Base-by-base conservation (phyloP, 2,888 invertebrate species). In the Brachylomia viminalis region DNA sequence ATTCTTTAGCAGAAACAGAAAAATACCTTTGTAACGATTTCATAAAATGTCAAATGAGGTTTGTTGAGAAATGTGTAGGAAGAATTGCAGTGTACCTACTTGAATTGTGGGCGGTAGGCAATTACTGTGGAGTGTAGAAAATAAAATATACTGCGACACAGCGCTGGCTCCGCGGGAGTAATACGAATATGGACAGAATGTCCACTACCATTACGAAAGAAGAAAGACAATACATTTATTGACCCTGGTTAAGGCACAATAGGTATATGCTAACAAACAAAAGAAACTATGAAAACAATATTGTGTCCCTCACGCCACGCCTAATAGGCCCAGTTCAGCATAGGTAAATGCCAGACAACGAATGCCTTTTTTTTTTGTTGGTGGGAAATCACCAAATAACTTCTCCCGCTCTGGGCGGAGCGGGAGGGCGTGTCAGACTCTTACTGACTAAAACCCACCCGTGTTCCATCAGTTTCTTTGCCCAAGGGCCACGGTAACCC, bases 111-210 rank as follows among this genome's bases (percentile, higher is more conserved):
- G 45, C 72, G 76, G 76, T 86, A 70, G 82, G 88, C 75, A 87
- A 87, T 88, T 88, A 87, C 75, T 59, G 77, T 61, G 66, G 79
- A 82, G 76, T 82, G 79, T 75, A 49, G 73, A 59, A 84, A 84
- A 79, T 81, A 81, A 84, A 81, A 75, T 78, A 75, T 81, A 79
- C 76, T 86, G 45, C 67, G 56, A 72, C 59, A 64, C 71, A 66
- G 38, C 64, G 47, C 54, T 70, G 23, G 52, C 49, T 65, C 45
- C 52, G 64, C 11, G 64, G 3, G 15, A 13, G 13, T 65, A n/a
- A 23, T 13, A 45, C 8, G 17, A 54, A 69, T 8, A 42, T 45
- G 20, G 30, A n/a, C 68, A 83, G 72, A 83, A 78, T 58, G 30
- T 27, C 49, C 71, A 83, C 68, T 66, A 6, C 1, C 23, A 30